Conservation (phyloP, 2,888 invertebrate species). For the Drosophila robusta region DNA sequence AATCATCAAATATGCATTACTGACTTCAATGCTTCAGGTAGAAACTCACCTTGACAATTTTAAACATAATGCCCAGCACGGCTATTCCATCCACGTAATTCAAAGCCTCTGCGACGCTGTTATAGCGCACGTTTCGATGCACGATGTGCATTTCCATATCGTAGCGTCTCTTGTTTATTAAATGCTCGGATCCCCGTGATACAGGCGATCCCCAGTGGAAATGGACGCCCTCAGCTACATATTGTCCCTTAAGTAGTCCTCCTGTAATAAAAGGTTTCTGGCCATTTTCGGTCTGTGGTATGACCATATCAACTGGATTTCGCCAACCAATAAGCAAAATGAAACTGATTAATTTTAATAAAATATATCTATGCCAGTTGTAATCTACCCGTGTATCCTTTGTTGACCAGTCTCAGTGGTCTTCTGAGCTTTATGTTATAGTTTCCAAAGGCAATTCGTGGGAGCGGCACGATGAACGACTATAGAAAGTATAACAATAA, state of each 20-base stretch:
- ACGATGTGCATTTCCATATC: conserved; percentile 89
- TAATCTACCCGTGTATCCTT: conserved; percentile 87
- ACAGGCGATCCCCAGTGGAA: conserved; percentile 91
- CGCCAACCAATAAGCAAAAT: neutral
- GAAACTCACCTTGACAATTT: conserved; percentile 44
- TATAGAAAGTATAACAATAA: conserved; percentile 38
- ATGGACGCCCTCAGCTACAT: conserved; percentile 72
- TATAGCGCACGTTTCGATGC: conserved; percentile 87
- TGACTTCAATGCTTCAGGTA: neutral
- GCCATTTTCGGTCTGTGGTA: conserved; percentile 66
- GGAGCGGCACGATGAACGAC: conserved; percentile 55
- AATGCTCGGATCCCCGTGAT: conserved; percentile 87
- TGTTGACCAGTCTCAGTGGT: conserved; percentile 87
- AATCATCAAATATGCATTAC: neutral
- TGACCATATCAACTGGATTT: conserved; percentile 60
- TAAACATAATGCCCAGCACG: conserved; percentile 88
- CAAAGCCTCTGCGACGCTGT: conserved; percentile 86
- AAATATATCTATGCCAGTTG: neutral
- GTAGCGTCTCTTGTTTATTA: conserved; percentile 84
- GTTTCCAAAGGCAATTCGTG: conserved; percentile 83
- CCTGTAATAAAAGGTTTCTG: conserved; percentile 68
- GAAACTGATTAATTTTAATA: neutral
- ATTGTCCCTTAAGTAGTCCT: conserved; percentile 59
- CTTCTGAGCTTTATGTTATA: conserved; percentile 88
- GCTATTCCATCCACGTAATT: conserved; percentile 87